Evolutionary conservation across 64 coral and sea anemone genomes (phyloP), one percentile per base, ranked within the genome.

Genomic region (Montipora foliosa): DNA sequence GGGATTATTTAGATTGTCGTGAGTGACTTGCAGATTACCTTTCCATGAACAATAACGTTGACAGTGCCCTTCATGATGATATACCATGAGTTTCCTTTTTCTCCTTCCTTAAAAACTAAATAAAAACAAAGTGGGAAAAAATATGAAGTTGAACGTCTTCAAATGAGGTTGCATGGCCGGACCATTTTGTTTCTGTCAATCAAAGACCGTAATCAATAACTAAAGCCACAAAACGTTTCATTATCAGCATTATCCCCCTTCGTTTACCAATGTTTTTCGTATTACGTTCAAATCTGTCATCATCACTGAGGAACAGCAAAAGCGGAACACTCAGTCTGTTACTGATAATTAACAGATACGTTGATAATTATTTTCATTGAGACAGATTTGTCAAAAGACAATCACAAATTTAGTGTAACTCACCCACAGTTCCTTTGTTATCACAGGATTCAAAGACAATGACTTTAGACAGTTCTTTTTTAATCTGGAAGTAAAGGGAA

Each of bases 1-100:
- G 6, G 10, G 4, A 55, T 7, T 55, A 10, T 55, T 37, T 37
- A 37, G 10, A 55, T 55, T 55, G 52, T 55, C 6, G 4, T 62
- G 13, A 45, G 29, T n/a, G 68, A 24, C 21, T 22, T 71, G 20
- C 4, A 17, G 59, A 16, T 14, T 79, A 96, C 95, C 92, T 96
- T 96, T 44, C 92, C 95, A 88, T 87, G 93, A 8, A 96, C 92
- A 25, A 96, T 79, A 4, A 96, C 95, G 74, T 96, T 96, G 3
- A 96, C 95, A 29, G 88, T 67, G n/a, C 95, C 95, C 46, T 96
- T 96, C 11, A 96, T 81, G n/a, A 96, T 94, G 16, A 96, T 94
- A 52, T 94, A 96, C 95, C 95, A 96, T 14, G 95, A 96, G 15
- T 46, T 87, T 1, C 92, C 88, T 46, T 96, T 92, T 8, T 93